These are phyloP conservation scores for Lacerta bilineata DNA, from an alignment of 2,797 vertebrate species.

Conservation along the genomic window DNA sequence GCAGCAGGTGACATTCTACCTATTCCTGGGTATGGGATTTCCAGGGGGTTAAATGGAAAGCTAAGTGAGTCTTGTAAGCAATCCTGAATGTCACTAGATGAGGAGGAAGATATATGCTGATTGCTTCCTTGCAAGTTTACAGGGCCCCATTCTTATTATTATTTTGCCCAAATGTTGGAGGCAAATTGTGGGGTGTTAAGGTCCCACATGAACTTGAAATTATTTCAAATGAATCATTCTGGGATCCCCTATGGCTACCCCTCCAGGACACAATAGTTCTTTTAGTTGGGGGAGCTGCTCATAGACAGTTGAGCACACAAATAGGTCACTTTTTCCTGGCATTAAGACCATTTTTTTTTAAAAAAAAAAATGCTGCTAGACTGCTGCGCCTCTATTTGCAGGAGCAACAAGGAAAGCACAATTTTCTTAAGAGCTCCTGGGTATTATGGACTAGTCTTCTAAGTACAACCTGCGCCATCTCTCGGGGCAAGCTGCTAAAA, in stretches of 20 bases:
- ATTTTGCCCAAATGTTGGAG: neutral
- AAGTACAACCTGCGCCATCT: neutral
- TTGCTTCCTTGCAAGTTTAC: neutral
- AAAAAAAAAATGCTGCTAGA: neutral
- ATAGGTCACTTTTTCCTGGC: neutral
- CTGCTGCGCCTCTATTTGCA: neutral
- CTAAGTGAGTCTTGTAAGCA: constrained; percentile 5
- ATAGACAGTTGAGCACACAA: neutral
- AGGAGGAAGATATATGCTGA: neutral
- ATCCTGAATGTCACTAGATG: neutral
- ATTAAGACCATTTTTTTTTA: neutral
- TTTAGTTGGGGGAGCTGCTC: neutral
- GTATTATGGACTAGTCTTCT: neutral
- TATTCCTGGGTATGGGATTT: neutral
- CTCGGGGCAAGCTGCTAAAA: neutral
- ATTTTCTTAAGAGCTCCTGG: neutral
- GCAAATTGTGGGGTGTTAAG: neutral
- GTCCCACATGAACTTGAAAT: neutral
- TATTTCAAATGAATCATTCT: neutral
- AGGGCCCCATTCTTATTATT: neutral
- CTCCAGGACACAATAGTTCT: neutral
- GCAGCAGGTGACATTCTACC: neutral
- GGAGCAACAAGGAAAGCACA: neutral
- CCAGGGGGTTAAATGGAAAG: neutral
- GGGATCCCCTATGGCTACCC: neutral